A percentile compares a stretch with the other conserved stretches of the same genome.
Conservation (phyloP, 2,888 invertebrate genomes). For the Digitonthophagus gazella region DNA sequence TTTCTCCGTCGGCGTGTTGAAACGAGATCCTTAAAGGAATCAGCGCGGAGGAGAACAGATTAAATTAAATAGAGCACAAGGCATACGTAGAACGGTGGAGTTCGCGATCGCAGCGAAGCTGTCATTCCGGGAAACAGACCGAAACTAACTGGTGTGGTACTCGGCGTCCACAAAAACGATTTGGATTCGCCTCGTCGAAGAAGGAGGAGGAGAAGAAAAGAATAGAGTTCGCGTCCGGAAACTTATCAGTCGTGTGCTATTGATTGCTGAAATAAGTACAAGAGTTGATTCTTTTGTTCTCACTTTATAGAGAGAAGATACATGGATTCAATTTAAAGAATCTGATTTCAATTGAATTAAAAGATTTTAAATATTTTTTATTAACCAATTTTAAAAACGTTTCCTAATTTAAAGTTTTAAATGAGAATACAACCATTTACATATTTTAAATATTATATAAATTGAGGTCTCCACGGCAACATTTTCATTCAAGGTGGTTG, state of each 20-base stretch:
- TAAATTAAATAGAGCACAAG: background rate
- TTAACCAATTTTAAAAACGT: background rate
- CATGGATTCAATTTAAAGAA: too few species aligned
- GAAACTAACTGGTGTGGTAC: background rate
- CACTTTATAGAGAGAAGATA: background rate
- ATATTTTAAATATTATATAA: slow-evolving; percentile 7
- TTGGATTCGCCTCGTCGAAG: background rate
- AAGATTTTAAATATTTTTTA: too few species aligned
- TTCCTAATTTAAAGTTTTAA: background rate
- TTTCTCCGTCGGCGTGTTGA: background rate
- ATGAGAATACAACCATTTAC: background rate
- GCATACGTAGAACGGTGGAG: background rate
- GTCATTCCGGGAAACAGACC: background rate
- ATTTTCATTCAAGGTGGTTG: background rate
- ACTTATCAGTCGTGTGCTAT: background rate
- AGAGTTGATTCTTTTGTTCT: background rate
- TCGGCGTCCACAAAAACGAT: background rate
- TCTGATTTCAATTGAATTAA: too few species aligned
- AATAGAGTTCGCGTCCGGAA: background rate
- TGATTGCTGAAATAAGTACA: background rate
- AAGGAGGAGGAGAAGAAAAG: background rate
- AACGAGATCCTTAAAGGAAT: background rate
- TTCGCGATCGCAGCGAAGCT: background rate
- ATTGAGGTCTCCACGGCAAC: background rate
- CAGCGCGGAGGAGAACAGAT: background rate